Conservation (phyloP, 2,113 vertebrate species). For the Siniperca chuatsi region DNA sequence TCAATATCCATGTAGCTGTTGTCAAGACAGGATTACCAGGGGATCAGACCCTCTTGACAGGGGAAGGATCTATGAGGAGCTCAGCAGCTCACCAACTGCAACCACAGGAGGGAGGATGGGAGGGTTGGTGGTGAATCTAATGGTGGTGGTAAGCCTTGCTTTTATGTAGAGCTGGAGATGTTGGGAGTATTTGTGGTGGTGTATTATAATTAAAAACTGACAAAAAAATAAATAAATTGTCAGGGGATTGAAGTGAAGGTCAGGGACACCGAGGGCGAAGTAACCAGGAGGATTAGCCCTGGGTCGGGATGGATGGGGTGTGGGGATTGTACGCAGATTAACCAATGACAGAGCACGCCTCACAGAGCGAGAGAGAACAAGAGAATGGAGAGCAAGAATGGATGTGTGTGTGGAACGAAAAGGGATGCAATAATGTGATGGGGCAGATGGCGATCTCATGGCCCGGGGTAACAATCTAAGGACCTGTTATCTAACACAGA, state of each 20-base stretch:
- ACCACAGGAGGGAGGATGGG: slow-evolving; percentile 14
- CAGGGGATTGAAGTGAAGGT: slow-evolving; percentile 56
- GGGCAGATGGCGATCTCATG: slow-evolving; percentile 78
- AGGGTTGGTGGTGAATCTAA: not conserved
- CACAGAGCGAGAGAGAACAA: slow-evolving; percentile 17
- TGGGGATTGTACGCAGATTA: slow-evolving; percentile 72
- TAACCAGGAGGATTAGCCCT: slow-evolving; percentile 64
- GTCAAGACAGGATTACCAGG: slow-evolving; percentile 74
- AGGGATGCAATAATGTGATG: slow-evolving; percentile 61
- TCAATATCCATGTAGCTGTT: slow-evolving; percentile 73
- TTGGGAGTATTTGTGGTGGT: not conserved
- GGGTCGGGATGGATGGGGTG: slow-evolving; percentile 32
- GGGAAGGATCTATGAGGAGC: slow-evolving; percentile 60
- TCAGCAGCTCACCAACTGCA: slow-evolving; percentile 34
- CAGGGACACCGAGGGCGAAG: slow-evolving; percentile 47
- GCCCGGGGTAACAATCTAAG: slow-evolving; percentile 70
- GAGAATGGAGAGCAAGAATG: slow-evolving; percentile 15
- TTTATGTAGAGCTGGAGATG: slow-evolving; percentile 8
- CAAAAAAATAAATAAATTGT: not conserved
- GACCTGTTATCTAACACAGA: slow-evolving; percentile 74
- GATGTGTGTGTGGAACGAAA: slow-evolving; percentile 20
- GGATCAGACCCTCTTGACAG: slow-evolving; percentile 67
- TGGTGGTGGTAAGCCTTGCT: not conserved
- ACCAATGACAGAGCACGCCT: slow-evolving; percentile 57
- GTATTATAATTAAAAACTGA: slow-evolving; percentile 16